Evolutionary conservation across 2,113 vertebrate genomes (phyloP).

Genomic region (Pangasianodon hypophthalmus): DNA sequence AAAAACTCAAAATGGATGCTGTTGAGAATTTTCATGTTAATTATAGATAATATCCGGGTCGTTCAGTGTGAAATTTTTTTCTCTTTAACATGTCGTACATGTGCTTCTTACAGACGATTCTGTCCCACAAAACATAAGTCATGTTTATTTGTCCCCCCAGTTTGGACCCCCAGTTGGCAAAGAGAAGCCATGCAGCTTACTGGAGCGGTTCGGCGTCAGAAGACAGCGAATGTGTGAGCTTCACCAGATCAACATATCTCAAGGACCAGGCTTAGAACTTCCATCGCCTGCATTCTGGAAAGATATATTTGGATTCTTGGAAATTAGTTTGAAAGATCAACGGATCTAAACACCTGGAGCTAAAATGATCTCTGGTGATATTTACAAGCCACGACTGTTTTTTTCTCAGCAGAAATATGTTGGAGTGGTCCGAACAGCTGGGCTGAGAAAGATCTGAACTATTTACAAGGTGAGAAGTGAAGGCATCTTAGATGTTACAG

Average conservation of each 20-base stretch:
- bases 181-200: conserved; percentile 37
- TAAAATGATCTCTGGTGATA: background rate
- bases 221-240: background rate
- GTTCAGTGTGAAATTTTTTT: background rate
- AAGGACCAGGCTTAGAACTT: conserved; percentile 28
- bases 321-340: background rate
- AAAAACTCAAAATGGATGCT: background rate
- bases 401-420: background rate
- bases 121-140: background rate
- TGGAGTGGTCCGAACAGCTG: background rate
- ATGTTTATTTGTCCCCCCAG: background rate
- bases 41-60: background rate
- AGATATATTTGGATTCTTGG: background rate
- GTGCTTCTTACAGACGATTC: background rate
- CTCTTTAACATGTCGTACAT: background rate
- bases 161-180: conserved; percentile 5
- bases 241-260: background rate
- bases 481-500: background rate
- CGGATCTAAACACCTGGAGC: background rate
- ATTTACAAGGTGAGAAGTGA: conserved; percentile 3
- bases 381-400: background rate
- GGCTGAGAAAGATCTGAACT: background rate
- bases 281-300: background rate
- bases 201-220: conserved; percentile 41
- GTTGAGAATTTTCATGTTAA: too few species aligned